Evolutionary conservation across 2,113 vertebrate genomes (phyloP).

Genomic region (Melanerpes formicivorus): DNA sequence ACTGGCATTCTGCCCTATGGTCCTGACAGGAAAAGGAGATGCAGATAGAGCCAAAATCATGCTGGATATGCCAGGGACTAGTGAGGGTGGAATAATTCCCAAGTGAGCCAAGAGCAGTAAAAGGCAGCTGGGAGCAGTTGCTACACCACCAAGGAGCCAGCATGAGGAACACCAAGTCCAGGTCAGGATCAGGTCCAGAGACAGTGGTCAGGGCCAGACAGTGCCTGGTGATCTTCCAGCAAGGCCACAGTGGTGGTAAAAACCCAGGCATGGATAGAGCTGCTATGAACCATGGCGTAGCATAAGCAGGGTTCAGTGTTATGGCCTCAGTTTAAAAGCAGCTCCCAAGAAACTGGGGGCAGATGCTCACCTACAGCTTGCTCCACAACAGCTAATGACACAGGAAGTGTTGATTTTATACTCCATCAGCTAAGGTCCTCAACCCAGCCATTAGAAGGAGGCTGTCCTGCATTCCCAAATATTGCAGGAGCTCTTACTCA

Average conservation of each 20-base stretch:
- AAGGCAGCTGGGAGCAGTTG: neutral
- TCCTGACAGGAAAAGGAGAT: neutral
- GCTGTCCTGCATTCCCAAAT: accelerated
- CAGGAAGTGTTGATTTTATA: neutral
- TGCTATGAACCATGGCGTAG: neutral
- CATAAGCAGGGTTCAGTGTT: accelerated
- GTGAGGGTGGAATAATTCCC: neutral
- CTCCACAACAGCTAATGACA: neutral
- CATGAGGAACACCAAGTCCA: neutral
- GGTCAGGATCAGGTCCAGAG: neutral
- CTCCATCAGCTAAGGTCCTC: neutral
- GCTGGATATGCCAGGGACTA: neutral
- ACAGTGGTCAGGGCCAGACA: neutral
- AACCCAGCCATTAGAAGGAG: neutral
- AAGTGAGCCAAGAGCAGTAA: neutral
- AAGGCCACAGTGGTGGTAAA: neutral
- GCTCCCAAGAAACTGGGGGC: neutral
- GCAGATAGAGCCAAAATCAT: neutral
- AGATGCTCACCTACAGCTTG: neutral
- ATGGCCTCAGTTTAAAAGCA: neutral
- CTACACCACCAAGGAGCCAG: neutral
- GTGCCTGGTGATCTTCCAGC: neutral
- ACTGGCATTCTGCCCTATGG: neutral
- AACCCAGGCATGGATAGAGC: accelerated
- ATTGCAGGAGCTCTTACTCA: neutral